phyloP scores from a whole-genome alignment of 2,888 invertebrate genomes.

The Laothoe populi region DNA sequence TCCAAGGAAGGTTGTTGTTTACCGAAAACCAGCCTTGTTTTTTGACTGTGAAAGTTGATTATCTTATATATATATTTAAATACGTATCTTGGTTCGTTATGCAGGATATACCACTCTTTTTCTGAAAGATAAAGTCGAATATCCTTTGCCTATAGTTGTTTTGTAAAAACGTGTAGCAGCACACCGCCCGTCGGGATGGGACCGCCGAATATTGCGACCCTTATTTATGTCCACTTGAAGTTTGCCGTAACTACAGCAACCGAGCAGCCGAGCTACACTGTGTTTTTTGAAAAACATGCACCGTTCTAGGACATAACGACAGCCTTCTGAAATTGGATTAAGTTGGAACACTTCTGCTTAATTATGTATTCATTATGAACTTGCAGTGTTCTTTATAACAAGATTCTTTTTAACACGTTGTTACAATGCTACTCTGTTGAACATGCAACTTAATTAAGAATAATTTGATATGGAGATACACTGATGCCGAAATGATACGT shows the following conservation, averaged over 20 bases:
- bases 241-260: conserved; percentile 72
- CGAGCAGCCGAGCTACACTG: conserved; percentile 58
- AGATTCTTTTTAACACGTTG: neutral
- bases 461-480: neutral
- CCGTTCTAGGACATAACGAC: conserved; percentile 48
- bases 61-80: conserved; percentile 60
- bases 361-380: conserved; percentile 39
- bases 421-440: neutral
- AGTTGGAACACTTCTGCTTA: conserved; percentile 41
- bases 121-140: conserved; percentile 39
- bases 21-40: conserved; percentile 60
- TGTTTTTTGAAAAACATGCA: conserved; percentile 67
- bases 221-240: conserved; percentile 84
- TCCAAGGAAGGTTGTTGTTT: conserved; percentile 46
- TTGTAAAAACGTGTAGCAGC: conserved; percentile 61
- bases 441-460: neutral
- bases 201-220: conserved; percentile 79
- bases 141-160: conserved; percentile 43
- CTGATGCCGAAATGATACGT: neutral
- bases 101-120: conserved; percentile 40
- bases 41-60: conserved; percentile 53
- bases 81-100: conserved; percentile 40
- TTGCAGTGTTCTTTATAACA: neutral
- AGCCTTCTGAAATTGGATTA: conserved; percentile 42
- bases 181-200: conserved; percentile 72